Base-by-base conservation (phyloP, 1,140 invertebrate genomes). In the Leptopilina clavipes region DNA sequence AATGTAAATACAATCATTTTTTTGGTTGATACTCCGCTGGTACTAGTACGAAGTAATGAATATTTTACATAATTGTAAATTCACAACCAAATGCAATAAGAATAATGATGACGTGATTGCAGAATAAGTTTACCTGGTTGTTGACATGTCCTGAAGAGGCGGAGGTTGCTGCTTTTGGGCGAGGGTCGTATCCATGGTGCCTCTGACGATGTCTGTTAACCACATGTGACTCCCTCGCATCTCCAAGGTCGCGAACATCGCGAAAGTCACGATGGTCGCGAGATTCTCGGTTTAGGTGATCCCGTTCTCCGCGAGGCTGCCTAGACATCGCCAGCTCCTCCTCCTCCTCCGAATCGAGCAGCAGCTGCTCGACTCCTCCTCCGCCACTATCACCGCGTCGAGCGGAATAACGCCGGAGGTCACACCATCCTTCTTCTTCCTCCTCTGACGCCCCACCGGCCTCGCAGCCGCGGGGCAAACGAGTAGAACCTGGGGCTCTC, bases 381-480 rank as follows among this genome's bases (percentile, higher is more conserved):
- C 78, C 84, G 44, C 81, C 82, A 84, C 79, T 81, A 80, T 70
- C 83, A 83, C 83, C 80, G 78, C 88, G 87, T 81, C 86, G 86
- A 77, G 79, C 83, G 86, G 86, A 86, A 88, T 88, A 79, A 85
- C 86, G 85, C 82, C 87, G 87, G 78, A 86, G 85, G 85, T 88
- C 88, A 89, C 83, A 87, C 88, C 87, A 89, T 89, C 85, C 82
- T 86, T 85, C 84, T 73, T 89, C 88, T 80, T 89, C 88, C 77
- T 85, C 87, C 82, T 85, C 84, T 70, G 82, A 84, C 74, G 84
- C 82, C 77, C 84, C 83, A 75, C 84, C 85, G 81, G 82, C 79
- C 76, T 83, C 79, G 76, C 83, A 80, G 81, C 80, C 84, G 75
- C 83, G 85, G 84, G 84, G 82, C 86, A 81, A 77, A 77, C 84